These are phyloP conservation scores for Euglossa dilemma DNA, from an alignment of 1,140 invertebrate genomes.

Conservation along the genomic window DNA sequence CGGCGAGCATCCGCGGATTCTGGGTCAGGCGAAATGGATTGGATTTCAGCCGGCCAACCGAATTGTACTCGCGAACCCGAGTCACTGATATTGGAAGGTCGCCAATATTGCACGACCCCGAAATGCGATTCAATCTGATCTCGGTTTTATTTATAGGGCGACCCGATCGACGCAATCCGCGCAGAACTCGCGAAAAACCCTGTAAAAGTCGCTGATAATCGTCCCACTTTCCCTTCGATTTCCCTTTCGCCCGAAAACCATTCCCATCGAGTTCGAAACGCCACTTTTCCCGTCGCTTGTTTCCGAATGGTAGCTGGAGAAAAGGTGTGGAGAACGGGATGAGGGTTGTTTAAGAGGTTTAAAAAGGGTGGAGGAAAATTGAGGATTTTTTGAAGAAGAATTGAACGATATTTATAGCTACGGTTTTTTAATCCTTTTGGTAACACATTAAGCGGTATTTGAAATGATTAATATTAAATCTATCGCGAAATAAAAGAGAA, in stretches of 20 bases:
- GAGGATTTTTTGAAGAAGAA: too few relatives aligned
- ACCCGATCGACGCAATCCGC: constrained; percentile 22
- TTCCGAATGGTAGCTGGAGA: too few relatives aligned
- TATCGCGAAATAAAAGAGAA: too few relatives aligned
- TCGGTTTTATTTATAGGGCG: constrained; percentile 60
- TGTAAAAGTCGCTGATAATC: constrained; percentile 39
- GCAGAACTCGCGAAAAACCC: constrained; percentile 8
- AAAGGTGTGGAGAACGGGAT: too few relatives aligned
- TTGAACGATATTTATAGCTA: too few relatives aligned
- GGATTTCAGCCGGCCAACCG: constrained; percentile 53
- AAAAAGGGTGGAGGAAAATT: too few relatives aligned
- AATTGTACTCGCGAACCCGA: constrained; percentile 48
- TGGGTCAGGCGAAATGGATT: constrained; percentile 71
- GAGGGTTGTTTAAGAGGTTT: too few relatives aligned
- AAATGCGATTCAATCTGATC: constrained; percentile 67
- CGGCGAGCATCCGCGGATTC: constrained; percentile 50
- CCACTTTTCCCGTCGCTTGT: too few relatives aligned
- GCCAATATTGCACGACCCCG: constrained; percentile 64
- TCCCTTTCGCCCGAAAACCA: constrained; percentile 29
- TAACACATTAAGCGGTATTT: too few relatives aligned
- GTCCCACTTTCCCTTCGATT: constrained; percentile 47
- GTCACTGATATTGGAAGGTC: constrained; percentile 63
- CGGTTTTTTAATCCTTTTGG: too few relatives aligned
- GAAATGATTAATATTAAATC: too few relatives aligned
- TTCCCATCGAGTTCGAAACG: too few relatives aligned